A percentile compares a stretch with the other conserved stretches of the same genome.
Evolutionary conservation across 1,140 invertebrate genomes (phyloP).

Genomic region (Spodoptera litura): DNA sequence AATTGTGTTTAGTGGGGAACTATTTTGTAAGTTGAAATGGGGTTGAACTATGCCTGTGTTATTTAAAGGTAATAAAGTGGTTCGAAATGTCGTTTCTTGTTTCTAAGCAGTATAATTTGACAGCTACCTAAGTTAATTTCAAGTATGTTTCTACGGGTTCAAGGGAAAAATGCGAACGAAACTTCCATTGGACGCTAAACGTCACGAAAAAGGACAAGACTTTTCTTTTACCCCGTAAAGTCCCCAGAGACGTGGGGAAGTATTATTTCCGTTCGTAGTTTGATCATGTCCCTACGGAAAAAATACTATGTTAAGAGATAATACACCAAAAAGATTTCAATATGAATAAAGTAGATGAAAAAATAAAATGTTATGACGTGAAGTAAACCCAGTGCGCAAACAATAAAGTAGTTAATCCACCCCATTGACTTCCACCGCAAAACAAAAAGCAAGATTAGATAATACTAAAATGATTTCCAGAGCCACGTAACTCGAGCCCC

Average conservation of each 20-base stretch:
- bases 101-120: too few species aligned
- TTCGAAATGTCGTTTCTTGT: too few species aligned
- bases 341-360: not conserved
- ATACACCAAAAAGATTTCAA: conserved; percentile 2
- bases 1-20: not conserved
- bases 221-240: conserved; percentile 5
- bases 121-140: not conserved
- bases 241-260: conserved; percentile 2
- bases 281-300: conserved; percentile 8
- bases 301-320: conserved; percentile 18
- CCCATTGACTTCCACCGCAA: not conserved
- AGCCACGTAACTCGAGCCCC: conserved; percentile 1
- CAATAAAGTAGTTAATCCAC: not conserved
- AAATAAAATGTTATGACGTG: not conserved
- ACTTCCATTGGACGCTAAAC: not conserved
- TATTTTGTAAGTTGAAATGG: too few species aligned
- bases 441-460: conserved; percentile 20
- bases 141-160: not conserved
- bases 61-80: too few species aligned
- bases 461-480: conserved; percentile 35
- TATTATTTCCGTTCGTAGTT: conserved; percentile 23
- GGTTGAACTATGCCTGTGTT: too few species aligned
- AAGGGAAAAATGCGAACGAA: conserved; percentile 4
- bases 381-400: conserved; percentile 6
- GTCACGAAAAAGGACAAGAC: conserved; percentile 15